Percentiles rank a stretch among this genome's conserved stretches.
These are phyloP conservation scores for Caenorhabditis inopinata DNA, from an alignment of 1,140 invertebrate genomes.

Conservation along the genomic window DNA sequence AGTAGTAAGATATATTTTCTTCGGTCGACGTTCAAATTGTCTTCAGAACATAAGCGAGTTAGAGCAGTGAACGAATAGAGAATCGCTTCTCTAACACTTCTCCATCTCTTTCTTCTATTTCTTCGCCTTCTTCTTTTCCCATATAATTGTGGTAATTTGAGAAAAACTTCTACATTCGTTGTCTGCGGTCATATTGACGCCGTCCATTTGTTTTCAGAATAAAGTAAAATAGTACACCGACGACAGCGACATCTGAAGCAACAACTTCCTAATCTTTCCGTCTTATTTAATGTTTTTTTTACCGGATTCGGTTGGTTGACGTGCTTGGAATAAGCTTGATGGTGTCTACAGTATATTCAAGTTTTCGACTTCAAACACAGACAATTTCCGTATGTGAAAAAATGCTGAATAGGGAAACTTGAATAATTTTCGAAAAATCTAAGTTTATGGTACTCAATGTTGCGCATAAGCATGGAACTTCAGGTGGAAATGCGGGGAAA, in stretches of 20 bases:
- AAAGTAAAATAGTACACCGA: slow-evolving; percentile 21
- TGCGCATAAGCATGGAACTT: no score
- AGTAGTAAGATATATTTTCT: no score
- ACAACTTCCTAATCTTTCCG: background rate
- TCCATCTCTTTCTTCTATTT: background rate
- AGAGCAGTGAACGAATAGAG: background rate
- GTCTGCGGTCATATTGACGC: background rate
- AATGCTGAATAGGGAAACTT: no score
- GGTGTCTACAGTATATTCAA: no score
- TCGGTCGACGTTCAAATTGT: no score
- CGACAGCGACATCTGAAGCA: background rate
- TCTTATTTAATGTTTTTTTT: background rate
- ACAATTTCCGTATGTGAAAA: no score
- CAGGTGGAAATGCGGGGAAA: no score
- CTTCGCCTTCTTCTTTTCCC: background rate
- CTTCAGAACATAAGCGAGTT: background rate
- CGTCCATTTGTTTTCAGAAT: slow-evolving; percentile 28
- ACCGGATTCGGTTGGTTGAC: background rate
- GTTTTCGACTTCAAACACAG: no score
- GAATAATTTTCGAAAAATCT: no score
- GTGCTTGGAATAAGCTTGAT: no score
- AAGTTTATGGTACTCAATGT: no score
- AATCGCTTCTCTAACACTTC: background rate
- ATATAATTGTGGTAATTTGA: slow-evolving; percentile 31
- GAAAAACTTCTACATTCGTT: slow-evolving; percentile 26